Conservation (phyloP, 2,797 vertebrate species). For the Leucoraja ocellata region DNA sequence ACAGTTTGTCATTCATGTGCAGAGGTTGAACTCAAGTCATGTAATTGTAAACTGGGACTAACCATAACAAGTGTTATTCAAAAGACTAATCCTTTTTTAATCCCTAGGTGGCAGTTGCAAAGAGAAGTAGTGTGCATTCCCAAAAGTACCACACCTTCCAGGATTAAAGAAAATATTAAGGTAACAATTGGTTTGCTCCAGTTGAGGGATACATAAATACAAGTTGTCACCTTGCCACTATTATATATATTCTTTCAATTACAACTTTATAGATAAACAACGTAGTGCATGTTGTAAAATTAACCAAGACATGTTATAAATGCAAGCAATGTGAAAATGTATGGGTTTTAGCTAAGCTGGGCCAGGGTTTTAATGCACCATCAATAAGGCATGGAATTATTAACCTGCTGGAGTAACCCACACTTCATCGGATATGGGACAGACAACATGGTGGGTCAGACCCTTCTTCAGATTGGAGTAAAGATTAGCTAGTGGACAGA, state of each 20-base stretch:
- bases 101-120: conserved; percentile 62
- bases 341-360: not conserved
- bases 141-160: conserved; percentile 61
- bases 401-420: too few relatives aligned
- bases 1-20: too few relatives aligned
- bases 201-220: not conserved
- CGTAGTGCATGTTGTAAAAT: too few relatives aligned
- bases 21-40: too few relatives aligned
- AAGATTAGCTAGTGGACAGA: too few relatives aligned
- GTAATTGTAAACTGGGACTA: too few relatives aligned
- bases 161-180: conserved; percentile 61
- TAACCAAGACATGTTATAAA: too few relatives aligned
- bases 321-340: not conserved
- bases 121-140: conserved; percentile 60
- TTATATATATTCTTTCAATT: not conserved
- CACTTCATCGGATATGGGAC: too few relatives aligned
- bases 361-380: not conserved
- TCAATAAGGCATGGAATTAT: not conserved
- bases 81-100: not conserved
- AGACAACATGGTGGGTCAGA: too few relatives aligned
- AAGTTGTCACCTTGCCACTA: not conserved
- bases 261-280: not conserved
- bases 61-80: too few relatives aligned
- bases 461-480: too few relatives aligned
- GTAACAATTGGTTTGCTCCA: conserved; percentile 31